Base-by-base conservation (phyloP, 2,888 invertebrate genomes). In the Strigamia maritima region DNA sequence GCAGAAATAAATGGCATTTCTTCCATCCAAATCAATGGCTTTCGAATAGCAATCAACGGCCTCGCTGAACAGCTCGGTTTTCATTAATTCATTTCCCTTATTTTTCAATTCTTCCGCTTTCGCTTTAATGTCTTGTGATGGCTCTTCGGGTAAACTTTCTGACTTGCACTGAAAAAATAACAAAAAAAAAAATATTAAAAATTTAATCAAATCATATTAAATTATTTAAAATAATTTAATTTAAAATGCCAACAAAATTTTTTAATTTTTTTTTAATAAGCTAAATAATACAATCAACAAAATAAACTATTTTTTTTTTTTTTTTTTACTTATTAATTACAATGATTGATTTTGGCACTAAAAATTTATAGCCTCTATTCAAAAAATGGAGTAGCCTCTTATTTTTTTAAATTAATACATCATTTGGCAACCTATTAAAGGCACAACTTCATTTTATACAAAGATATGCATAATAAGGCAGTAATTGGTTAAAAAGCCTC, bases 1-100 rank as follows among this genome's bases (percentile, higher is more conserved):
- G 86, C 98, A 97, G 86, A 94, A 98, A 87, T 93, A 98, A 38
- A 98, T 94, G 0, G 98, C 93, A 88, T 98, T 98, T 81, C 90
- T 90, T 28, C 92, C 91, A 86, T 97, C 94, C 80, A 95, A 87
- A 83, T 91, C 90, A 82, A 99, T 94, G 14, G 98, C 98, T 83
- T 94, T 92, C 82, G 85, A 88, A 87, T 89, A 89, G 81, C 86
- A 86, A 70, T 86, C 85, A 35, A 81, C 31, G 40, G 81, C 80
- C 26, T 80, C 76, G 6, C 22, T 84, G 83, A 90, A 91, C 83
- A 92, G 91, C 80, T 93, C 92, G 40, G 89, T 89, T 85, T 94
- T 95, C 95, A 98, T 96, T n/a, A 93, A 84, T 38, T 88, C 87
- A 84, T 88, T 89, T 28, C 87, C 87, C 49, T 54, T 31, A 26